These are phyloP conservation scores for Bostrychus sinensis DNA, from an alignment of 2,113 vertebrate genomes.

Conservation along the genomic window DNA sequence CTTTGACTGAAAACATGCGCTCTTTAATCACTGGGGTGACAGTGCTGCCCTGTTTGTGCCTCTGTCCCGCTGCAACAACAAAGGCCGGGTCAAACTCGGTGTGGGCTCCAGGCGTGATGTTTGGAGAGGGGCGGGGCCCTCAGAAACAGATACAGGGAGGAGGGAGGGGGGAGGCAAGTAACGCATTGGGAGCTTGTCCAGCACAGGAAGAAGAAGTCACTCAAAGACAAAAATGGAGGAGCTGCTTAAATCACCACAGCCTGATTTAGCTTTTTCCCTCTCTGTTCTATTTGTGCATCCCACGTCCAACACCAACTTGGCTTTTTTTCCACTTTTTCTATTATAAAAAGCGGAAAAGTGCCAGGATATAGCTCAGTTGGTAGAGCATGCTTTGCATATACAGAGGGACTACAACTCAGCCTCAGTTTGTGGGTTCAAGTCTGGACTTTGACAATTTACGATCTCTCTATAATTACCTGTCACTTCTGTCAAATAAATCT, in stretches of 20 bases:
- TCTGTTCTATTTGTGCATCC: no score
- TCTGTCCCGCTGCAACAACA: slow-evolving; percentile 73
- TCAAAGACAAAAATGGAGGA: slow-evolving; percentile 20
- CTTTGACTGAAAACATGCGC: slow-evolving; percentile 76
- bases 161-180: slow-evolving; percentile 1
- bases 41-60: slow-evolving; percentile 70
- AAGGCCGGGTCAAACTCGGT: slow-evolving; percentile 77
- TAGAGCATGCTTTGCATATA: no score
- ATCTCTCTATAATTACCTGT: no score
- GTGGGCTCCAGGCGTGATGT: slow-evolving; percentile 68
- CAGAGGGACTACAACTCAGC: no score
- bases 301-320: no score
- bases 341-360: no score
- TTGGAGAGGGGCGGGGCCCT: slow-evolving; percentile 52
- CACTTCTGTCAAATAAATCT: no score
- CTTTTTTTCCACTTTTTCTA: no score
- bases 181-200: slow-evolving; percentile 20
- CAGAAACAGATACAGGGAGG: slow-evolving; percentile 21
- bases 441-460: no score
- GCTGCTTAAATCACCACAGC: slow-evolving; percentile 44
- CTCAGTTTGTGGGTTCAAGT: no score
- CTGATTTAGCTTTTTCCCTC: no score
- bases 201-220: slow-evolving; percentile 24
- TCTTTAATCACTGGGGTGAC: slow-evolving; percentile 78
- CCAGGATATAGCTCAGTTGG: no score